These are phyloP conservation scores for Halocaridina rubra DNA, from an alignment of 2,888 invertebrate genomes.

Conservation along the genomic window DNA sequence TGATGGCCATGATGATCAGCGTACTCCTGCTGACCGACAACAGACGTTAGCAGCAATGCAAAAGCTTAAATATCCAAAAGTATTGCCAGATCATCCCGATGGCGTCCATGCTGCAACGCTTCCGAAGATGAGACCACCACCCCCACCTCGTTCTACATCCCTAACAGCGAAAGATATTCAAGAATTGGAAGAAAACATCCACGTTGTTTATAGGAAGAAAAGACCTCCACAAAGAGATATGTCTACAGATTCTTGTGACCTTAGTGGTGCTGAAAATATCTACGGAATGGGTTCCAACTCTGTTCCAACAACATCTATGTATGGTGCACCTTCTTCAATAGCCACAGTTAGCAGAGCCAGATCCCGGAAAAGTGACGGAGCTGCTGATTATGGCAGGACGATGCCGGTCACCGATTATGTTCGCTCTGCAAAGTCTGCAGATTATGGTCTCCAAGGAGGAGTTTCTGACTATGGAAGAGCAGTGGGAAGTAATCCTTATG, in stretches of 20 bases:
- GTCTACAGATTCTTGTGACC: constrained; percentile 53
- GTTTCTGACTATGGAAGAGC: neutral
- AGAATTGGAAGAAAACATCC: constrained; percentile 54
- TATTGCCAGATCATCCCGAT: constrained; percentile 39
- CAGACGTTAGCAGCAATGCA: constrained; percentile 46
- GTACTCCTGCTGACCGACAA: constrained; percentile 28
- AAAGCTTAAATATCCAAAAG: constrained; percentile 56
- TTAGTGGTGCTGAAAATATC: constrained; percentile 51
- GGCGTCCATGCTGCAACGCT: constrained; percentile 40
- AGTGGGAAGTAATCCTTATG: neutral
- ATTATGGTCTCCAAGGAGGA: constrained; percentile 14
- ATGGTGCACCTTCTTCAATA: constrained; percentile 33
- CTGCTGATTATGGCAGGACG: constrained; percentile 26
- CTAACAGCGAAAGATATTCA: constrained; percentile 58
- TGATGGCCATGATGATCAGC: constrained; percentile 22
- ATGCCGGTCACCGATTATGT: neutral
- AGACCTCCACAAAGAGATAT: constrained; percentile 32
- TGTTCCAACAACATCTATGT: constrained; percentile 43
- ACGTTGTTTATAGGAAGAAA: constrained; percentile 51
- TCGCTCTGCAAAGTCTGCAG: neutral
- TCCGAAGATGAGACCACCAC: constrained; percentile 49
- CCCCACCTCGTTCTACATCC: constrained; percentile 60
- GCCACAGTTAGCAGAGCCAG: constrained; percentile 26
- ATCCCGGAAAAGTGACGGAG: constrained; percentile 48
- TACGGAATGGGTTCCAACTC: constrained; percentile 46